A percentile compares a stretch with the other conserved stretches of the same genome.
These are phyloP conservation scores for Pygoscelis adeliae DNA, from an alignment of 2,113 vertebrate species.

Conservation along the genomic window DNA sequence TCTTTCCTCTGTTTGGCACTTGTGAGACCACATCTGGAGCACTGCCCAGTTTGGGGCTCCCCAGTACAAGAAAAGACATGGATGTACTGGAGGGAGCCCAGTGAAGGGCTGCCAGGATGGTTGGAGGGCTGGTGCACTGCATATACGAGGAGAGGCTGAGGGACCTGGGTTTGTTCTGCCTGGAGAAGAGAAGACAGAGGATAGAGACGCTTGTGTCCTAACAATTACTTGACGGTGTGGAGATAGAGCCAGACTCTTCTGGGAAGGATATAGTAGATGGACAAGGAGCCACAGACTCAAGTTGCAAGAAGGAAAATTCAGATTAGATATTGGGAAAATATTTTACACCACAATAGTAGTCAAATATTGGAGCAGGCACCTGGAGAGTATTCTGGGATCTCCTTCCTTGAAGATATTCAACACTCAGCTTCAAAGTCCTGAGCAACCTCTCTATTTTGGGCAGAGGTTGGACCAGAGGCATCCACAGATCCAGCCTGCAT, in stretches of 20 bases:
- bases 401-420: background rate
- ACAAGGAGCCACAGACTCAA: background rate
- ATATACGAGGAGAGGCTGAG: rapidly evolving
- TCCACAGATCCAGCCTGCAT: background rate
- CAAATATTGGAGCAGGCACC: background rate
- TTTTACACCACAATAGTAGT: background rate
- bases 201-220: background rate
- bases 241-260: background rate
- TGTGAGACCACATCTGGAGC: background rate
- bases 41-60: background rate
- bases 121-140: background rate
- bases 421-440: background rate
- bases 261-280: background rate
- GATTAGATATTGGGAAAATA: background rate
- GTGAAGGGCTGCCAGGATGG: too few species aligned
- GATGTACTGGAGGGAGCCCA: rapidly evolving
- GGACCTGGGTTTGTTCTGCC: background rate
- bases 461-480: background rate
- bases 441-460: background rate
- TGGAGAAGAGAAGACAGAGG: background rate
- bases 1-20: background rate
- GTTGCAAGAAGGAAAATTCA: background rate
- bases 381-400: background rate
- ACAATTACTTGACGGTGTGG: background rate
- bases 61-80: background rate